Percentiles rank a stretch among this genome's conserved stretches.
These are phyloP conservation scores for Apistogramma diplotaenia DNA, from an alignment of 2,113 vertebrate species.

Conservation along the genomic window DNA sequence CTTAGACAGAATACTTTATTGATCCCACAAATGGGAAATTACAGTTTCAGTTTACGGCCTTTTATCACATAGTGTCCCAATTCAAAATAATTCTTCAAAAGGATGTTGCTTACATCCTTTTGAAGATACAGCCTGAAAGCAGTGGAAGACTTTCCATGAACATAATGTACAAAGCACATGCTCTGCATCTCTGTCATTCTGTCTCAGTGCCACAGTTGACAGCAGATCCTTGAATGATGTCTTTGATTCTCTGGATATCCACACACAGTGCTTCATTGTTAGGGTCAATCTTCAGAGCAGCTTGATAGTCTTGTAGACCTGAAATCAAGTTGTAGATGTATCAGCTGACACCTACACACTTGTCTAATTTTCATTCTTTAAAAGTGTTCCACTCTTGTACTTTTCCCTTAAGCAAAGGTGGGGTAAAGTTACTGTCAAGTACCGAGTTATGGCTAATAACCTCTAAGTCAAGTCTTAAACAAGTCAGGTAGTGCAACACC, in stretches of 20 bases:
- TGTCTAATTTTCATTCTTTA: not conserved
- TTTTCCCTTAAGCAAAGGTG: not conserved
- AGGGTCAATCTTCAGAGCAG: slow-evolving; percentile 88
- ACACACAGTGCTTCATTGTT: slow-evolving; percentile 76
- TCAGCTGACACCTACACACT: not conserved
- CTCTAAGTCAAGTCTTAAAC: not conserved
- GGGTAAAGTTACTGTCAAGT: not conserved
- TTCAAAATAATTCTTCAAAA: no score
- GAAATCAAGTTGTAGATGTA: not conserved
- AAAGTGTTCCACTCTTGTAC: not conserved
- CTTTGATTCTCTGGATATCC: slow-evolving; percentile 85
- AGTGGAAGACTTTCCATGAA: not conserved
- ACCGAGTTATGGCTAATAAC: not conserved
- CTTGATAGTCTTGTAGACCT: slow-evolving; percentile 94
- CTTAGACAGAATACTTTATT: no score
- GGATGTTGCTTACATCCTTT: no score
- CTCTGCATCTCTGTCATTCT: not conserved
- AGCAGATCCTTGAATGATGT: slow-evolving; percentile 80
- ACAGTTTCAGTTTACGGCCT: no score
- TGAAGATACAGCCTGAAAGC: no score
- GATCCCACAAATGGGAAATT: no score
- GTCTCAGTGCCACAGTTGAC: slow-evolving; percentile 14
- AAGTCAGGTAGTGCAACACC: not conserved
- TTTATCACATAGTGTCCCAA: no score
- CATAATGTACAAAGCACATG: not conserved